Base-by-base conservation (phyloP, 2,797 vertebrate species). In the Apodemus agrarius region DNA sequence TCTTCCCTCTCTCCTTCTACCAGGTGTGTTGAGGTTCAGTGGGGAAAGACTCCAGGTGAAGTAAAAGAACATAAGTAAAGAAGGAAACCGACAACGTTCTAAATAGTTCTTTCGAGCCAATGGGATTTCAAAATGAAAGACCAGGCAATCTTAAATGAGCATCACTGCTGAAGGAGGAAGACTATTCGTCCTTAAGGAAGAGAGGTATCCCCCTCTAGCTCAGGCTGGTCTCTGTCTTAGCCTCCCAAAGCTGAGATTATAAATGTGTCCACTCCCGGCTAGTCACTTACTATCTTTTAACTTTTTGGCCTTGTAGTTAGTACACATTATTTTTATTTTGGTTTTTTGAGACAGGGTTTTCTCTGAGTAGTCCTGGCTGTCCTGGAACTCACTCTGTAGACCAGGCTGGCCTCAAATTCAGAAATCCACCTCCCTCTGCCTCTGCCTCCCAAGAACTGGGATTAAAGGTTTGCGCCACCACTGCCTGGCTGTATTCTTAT, bases 41-140 rank as follows among this genome's bases (percentile, higher is more conserved):
- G 34, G n/a, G n/a, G 26, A 24, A 17, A 72, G 65, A 26, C 65
- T 37, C 21, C 7, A 29, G 17, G 7, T 37, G 10, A 43, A 46
- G 75, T 13, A 10, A 34, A 84, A 76, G 81, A 93, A 24, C 21
- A 1, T 29, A 79, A 90, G 43, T 22, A 31, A 93, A 93, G 43
- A 52, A 76, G 63, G 22, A 89, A 95, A 89, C 29, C 24, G 11
- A 43, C 10, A 81, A 69, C 34, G 65, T 82, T 86, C 76, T 4
- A 82, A 85, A 90, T 72, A 85, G 26, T 29, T 92, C 81, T 31
- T 89, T 76, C 40, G 92, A 89, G n/a, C 10, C 34, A 90, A 46
- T 93, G 74, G 59, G 89, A 91, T 85, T 61, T 91, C 78, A 90
- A 84, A 93, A 95, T 90, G 81, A 69, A 96, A 81, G 54, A 83